These are phyloP conservation scores for Cephus rjabovi DNA, from an alignment of 2,888 invertebrate species.

Conservation along the genomic window DNA sequence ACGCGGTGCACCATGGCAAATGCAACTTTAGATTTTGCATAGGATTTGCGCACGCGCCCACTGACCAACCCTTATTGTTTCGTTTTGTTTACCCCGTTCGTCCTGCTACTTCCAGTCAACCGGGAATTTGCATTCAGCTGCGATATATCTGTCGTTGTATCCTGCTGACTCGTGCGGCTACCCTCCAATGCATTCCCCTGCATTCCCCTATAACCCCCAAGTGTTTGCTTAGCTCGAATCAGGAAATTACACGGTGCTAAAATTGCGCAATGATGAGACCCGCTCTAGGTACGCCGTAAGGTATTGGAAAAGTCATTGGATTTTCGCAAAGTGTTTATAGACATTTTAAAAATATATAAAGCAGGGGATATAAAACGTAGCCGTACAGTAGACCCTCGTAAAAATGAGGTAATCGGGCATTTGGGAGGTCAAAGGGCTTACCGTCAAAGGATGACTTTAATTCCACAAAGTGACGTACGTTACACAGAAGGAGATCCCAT, in stretches of 20 bases:
- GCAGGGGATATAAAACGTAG: neutral
- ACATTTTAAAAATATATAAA: neutral
- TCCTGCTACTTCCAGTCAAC: conserved; percentile 11
- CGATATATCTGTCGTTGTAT: neutral
- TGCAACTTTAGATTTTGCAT: conserved; percentile 24
- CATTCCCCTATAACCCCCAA: neutral
- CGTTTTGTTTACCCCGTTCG: conserved; percentile 11
- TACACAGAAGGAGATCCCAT: neutral
- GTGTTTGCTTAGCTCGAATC: neutral
- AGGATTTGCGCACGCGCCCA: conserved; percentile 10
- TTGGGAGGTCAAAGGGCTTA: neutral
- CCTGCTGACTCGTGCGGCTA: neutral
- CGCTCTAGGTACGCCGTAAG: neutral
- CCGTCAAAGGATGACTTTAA: conserved; percentile 27
- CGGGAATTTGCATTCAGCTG: conserved; percentile 13
- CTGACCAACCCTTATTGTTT: conserved; percentile 18
- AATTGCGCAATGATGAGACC: neutral
- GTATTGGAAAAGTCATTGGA: neutral
- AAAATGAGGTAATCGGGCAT: neutral
- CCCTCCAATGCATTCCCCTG: neutral
- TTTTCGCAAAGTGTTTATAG: neutral
- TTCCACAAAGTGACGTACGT: conserved; percentile 37
- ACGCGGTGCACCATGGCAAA: conserved; percentile 9
- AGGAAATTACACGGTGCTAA: neutral
- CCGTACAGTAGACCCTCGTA: neutral